A percentile compares a stretch with the other conserved stretches of the same genome.
phyloP scores from a whole-genome alignment of 2,113 vertebrate genomes.

The Plecotus auritus region DNA sequence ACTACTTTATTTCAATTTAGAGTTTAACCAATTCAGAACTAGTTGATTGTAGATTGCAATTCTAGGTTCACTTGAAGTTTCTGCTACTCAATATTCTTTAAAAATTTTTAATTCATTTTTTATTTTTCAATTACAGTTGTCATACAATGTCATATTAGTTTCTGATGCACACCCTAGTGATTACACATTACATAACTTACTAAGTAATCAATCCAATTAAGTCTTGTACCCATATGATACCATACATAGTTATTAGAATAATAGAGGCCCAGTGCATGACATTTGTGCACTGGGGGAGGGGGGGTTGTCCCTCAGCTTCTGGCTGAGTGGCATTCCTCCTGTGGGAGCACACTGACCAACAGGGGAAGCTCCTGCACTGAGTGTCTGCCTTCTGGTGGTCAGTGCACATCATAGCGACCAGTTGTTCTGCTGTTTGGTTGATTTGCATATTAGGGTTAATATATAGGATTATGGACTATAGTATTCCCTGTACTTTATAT shows the following conservation, averaged over 20 bases:
- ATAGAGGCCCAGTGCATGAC: neutral
- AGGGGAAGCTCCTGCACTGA: too few species aligned
- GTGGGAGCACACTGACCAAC: too few species aligned
- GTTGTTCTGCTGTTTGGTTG: too few species aligned
- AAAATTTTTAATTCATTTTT: neutral
- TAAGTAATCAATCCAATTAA: neutral
- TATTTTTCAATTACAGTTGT: neutral
- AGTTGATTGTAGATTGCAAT: neutral
- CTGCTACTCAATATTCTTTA: neutral
- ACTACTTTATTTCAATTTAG: neutral
- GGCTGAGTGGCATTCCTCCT: too few species aligned
- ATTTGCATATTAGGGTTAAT: too few species aligned
- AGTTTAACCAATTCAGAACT: neutral
- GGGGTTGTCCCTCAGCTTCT: too few species aligned
- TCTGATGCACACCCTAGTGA: neutral
- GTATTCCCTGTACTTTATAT: neutral
- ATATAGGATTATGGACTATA: neutral
- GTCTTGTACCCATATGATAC: neutral
- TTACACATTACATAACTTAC: neutral
- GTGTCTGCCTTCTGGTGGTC: too few species aligned
- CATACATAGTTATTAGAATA: neutral
- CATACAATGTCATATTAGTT: neutral
- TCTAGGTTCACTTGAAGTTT: neutral
- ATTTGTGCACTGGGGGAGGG: too few species aligned
- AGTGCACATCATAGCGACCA: too few species aligned